Evolutionary conservation across 2,888 invertebrate species (phyloP).

Genomic region (Petrolisthes cinctipes): DNA sequence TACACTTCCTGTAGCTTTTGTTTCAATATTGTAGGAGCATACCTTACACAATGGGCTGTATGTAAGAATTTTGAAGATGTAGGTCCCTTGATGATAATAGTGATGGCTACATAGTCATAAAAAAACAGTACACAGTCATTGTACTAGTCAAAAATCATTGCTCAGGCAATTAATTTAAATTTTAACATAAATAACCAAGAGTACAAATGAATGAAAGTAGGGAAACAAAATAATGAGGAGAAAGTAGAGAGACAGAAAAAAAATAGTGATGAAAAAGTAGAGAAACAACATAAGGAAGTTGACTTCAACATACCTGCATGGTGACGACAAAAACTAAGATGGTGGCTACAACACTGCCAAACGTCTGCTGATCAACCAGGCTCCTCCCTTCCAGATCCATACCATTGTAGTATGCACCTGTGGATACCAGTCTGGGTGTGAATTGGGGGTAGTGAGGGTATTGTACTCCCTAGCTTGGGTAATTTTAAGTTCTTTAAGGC

Average conservation of each 20-base stretch:
- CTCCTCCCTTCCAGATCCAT: conserved; percentile 88
- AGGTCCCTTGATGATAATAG: too few relatives aligned
- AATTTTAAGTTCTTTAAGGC: too few relatives aligned
- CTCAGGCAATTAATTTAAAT: neutral
- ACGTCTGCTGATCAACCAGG: conserved; percentile 92
- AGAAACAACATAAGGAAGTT: neutral
- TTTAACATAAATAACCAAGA: neutral
- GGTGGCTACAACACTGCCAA: conserved; percentile 95
- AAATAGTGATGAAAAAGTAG: neutral
- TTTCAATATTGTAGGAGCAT: too few relatives aligned
- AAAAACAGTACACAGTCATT: too few relatives aligned
- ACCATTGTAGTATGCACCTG: conserved; percentile 91
- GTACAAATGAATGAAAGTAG: neutral
- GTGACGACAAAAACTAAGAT: conserved; percentile 97
- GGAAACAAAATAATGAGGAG: neutral
- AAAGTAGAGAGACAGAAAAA: too few relatives aligned
- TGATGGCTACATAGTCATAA: too few relatives aligned
- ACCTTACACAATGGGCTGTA: too few relatives aligned
- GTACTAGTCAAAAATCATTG: too few relatives aligned
- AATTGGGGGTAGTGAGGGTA: neutral
- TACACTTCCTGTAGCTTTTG: too few relatives aligned
- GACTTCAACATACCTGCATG: conserved; percentile 80
- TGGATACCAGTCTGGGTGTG: neutral
- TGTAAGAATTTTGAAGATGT: too few relatives aligned
- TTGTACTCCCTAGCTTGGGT: neutral